phyloP scores from a whole-genome alignment of 2,888 invertebrate genomes.

The Patella ulyssiponensis region DNA sequence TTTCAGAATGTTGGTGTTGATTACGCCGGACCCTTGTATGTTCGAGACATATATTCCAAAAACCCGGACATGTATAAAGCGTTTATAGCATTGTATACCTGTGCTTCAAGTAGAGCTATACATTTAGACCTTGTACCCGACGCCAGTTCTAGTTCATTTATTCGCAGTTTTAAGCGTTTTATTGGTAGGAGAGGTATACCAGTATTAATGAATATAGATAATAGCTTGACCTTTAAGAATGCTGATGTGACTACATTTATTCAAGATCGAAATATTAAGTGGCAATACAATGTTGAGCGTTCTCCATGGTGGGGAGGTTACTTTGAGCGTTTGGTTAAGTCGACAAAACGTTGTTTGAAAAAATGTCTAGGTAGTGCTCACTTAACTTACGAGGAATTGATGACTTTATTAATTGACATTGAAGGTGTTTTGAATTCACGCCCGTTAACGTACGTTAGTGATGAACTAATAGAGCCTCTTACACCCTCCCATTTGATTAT shows the following conservation, averaged over 20 bases:
- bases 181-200: conserved; percentile 8
- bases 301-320: conserved; percentile 1
- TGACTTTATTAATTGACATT: neutral
- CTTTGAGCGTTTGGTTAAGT: neutral
- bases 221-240: neutral
- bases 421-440: conserved; percentile 3
- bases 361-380: neutral
- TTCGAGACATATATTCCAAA: neutral
- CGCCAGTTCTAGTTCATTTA: neutral
- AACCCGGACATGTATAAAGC: neutral
- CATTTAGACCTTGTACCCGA: neutral
- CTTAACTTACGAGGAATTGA: neutral
- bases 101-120: conserved; percentile 2
- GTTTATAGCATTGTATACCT: conserved; percentile 1
- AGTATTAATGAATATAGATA: neutral
- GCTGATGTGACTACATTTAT: neutral
- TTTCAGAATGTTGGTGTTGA: conserved; percentile 1
- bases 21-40: conserved; percentile 4
- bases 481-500: neutral
- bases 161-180: conserved; percentile 1
- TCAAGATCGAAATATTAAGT: neutral
- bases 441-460: neutral
- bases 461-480: neutral
- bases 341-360: neutral
- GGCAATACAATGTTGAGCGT: neutral